phyloP scores from a whole-genome alignment of 2,888 invertebrate genomes.

The Diaphora mendica region DNA sequence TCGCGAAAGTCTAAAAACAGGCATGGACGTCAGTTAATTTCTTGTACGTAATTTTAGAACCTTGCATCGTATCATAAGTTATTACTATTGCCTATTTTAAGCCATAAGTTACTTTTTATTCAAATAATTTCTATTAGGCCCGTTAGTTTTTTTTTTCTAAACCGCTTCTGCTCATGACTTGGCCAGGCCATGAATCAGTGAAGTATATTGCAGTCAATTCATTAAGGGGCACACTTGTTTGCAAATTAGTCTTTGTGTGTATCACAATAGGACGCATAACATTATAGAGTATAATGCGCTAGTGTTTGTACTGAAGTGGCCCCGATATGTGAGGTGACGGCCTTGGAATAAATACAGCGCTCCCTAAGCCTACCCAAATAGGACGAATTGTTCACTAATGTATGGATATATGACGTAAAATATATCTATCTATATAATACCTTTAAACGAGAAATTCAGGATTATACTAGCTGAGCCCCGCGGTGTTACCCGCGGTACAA shows the following conservation, averaged over 20 bases:
- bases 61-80: no score
- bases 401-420: neutral
- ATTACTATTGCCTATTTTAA: no score
- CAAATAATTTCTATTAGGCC: no score
- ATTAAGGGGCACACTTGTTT: slow-evolving; percentile 61
- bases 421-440: no score
- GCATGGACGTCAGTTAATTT: no score
- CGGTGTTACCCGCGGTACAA: no score
- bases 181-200: slow-evolving; percentile 47
- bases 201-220: slow-evolving; percentile 50
- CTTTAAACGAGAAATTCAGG: no score
- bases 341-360: slow-evolving; percentile 12
- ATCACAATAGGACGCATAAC: slow-evolving; percentile 47
- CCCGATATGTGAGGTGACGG: slow-evolving; percentile 2
- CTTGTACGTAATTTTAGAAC: no score
- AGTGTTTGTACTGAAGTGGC: slow-evolving; percentile 3
- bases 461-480: no score
- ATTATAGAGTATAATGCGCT: slow-evolving; percentile 24
- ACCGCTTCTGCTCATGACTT: slow-evolving; percentile 29
- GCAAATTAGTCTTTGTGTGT: slow-evolving; percentile 64
- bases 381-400: neutral
- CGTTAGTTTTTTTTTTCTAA: neutral
- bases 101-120: no score
- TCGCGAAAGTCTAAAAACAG: no score
- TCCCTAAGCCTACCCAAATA: neutral